These are phyloP conservation scores for Hylyphantes graminicola DNA, from an alignment of 1,140 invertebrate species.

Conservation along the genomic window DNA sequence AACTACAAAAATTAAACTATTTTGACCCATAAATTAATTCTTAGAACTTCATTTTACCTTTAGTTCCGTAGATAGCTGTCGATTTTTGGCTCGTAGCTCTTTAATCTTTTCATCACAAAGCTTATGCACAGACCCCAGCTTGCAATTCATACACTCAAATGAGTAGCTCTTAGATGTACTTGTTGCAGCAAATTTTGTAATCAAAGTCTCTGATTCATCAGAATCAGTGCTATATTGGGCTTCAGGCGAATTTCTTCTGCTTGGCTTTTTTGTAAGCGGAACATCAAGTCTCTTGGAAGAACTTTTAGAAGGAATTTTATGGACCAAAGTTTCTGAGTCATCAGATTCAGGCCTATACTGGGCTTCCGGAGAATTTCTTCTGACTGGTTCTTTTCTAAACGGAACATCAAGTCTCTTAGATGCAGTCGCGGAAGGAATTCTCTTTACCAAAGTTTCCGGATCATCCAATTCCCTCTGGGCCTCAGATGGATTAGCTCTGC, in stretches of 20 bases:
- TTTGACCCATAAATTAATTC: not conserved
- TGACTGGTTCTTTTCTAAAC: not conserved
- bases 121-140: conserved; percentile 19
- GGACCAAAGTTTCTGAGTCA: too few relatives aligned
- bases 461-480: too few relatives aligned
- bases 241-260: not conserved
- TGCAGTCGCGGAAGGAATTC: not conserved
- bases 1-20: too few relatives aligned
- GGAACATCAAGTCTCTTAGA: too few relatives aligned
- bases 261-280: not conserved
- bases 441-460: too few relatives aligned
- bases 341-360: too few relatives aligned
- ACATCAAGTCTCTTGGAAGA: too few relatives aligned
- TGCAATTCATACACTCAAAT: conserved; percentile 38
- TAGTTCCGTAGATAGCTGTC: not conserved
- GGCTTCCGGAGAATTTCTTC: not conserved
- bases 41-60: conserved; percentile 8
- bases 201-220: not conserved
- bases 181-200: not conserved
- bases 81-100: conserved; percentile 7
- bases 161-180: conserved; percentile 1
- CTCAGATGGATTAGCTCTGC: not conserved
- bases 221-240: too few relatives aligned
- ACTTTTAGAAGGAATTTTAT: not conserved
- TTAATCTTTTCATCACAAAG: conserved; percentile 35